Base-by-base conservation (phyloP, 35 echinoderm and acorn worm genomes). In the Diadema setosum region DNA sequence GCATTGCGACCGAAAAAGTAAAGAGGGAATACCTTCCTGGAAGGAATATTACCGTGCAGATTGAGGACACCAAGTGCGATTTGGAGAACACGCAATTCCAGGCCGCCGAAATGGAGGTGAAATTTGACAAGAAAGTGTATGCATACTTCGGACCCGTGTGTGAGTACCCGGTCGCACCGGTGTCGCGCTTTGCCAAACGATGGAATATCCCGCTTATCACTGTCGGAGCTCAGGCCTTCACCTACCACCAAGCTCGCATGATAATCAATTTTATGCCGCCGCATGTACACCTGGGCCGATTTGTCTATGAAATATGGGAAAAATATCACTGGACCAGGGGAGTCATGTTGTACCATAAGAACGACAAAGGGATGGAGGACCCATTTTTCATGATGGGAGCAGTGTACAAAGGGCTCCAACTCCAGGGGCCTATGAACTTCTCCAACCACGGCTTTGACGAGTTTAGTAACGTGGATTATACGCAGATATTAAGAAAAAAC, bases 181-280 rank as follows among this genome's bases (percentile, higher is more conserved):
- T 70, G 1, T 9, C 34, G 1, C 36, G 89, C 30, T 70, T 84
- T 36, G 61, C 89, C 21, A n/a, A 33, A 5, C 89, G 65, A 9
- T 91, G 89, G 89, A 83, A 76, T 52, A 91, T 84, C 27, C 89
- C 89, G 27, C 43, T 91, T 12, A 75, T 91, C 16, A 91, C 89
- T 3, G 89, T 73, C 63, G 89, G 89, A n/a, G 81, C 50, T 42
- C 56, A 65, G 6, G 39, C 83, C 7, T 29, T 41, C 2, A 16
- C 29, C 23, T 78, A 44, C n/a, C 20, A n/a, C 14, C 2, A 44
- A 0, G 7, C 21, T 1, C 9, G 24, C 1, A 44, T 25, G 34
- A 78, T 78, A 1, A 78, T 41, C 39, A 78, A 78, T 21, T 78
- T 78, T 11, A 78, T 78, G 73, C 73, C 73, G 7, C 35, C 73